Evolutionary conservation across 2,113 vertebrate genomes (phyloP), one percentile per base, ranked within the genome.

Genomic region (Falco punctatus): DNA sequence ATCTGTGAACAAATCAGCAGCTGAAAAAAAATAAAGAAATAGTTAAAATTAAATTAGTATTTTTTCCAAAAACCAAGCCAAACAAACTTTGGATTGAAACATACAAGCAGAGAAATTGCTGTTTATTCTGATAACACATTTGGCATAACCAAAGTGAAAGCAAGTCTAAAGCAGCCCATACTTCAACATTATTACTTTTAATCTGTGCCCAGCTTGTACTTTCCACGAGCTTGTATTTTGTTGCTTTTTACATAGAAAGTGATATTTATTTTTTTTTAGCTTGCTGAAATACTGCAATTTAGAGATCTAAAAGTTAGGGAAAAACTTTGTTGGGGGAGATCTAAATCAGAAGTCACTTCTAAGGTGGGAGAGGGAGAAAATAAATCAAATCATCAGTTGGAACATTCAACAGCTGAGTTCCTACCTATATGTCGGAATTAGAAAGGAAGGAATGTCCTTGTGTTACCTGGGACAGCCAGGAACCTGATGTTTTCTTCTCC

Each of bases 1-100:
- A 97, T 99, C 99, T 4, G 98, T 99, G 97, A 99, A 99, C 81
- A 99, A 97, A 96, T 99, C 99, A 33, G 98, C 98, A 81, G 99
- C 99, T 99, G 81, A 26, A 91, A 49, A 86, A 27, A 38, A 54
- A 46, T 42, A 19, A 46, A 35, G 5, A 12, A 44, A 42, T 65
- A 8, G 23, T 66, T 24, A 62, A 62, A 67, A 38, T 57, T 38
- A 90, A 77, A 48, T 80, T 42, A 38, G 13, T 72, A 24, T 54
- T 91, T 88, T 88, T 89, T 64, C 40, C 35, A 74, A 86, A 86
- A 92, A 84, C 6, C 9, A 18, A 64, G 28, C 40, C 52, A 90
- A 86, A 74, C 28, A 81, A 81, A 23, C 55, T 87, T 57, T 38
- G 18, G 10, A 49, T 6, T 79, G 13, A 93, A 96, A 94, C 3